phyloP scores from a whole-genome alignment of 2,888 invertebrate genomes.

The Calameuta pallipes region DNA sequence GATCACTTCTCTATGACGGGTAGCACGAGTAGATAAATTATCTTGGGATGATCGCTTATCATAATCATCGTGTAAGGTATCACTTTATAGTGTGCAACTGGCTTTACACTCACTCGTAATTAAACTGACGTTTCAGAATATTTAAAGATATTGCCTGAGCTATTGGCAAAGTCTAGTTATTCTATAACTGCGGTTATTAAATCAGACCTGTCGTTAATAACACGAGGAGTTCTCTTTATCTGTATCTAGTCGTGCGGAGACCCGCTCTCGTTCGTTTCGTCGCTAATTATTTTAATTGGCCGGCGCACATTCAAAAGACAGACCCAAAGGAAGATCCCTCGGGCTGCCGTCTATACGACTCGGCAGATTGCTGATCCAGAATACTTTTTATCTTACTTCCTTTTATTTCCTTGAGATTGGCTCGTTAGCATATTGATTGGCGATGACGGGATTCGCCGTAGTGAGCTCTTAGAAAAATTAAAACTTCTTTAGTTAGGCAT shows the following conservation, averaged over 20 bases:
- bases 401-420: constrained; percentile 41
- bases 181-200: background rate
- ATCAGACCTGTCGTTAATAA: constrained; percentile 21
- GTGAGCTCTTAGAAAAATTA: constrained; percentile 26
- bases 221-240: constrained; percentile 9
- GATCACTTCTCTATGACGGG: background rate
- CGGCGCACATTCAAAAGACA: constrained; percentile 64
- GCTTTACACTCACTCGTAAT: background rate
- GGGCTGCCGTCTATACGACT: constrained; percentile 35
- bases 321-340: constrained; percentile 45
- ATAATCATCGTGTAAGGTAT: background rate
- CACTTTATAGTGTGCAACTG: background rate
- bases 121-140: background rate
- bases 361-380: constrained; percentile 40
- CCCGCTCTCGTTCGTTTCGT: constrained; percentile 61
- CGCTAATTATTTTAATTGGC: constrained; percentile 67
- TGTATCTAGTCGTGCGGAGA: constrained; percentile 26
- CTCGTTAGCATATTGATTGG: constrained; percentile 65
- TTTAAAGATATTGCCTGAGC: background rate
- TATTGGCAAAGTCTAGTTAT: background rate
- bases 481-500: background rate
- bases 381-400: constrained; percentile 4
- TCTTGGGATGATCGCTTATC: background rate
- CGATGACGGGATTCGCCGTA: constrained; percentile 58
- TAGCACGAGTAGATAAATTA: background rate